Evolutionary conservation across 2,113 vertebrate species (phyloP), one percentile per base, ranked within the genome.

Genomic region (Leptocoma aspasia): DNA sequence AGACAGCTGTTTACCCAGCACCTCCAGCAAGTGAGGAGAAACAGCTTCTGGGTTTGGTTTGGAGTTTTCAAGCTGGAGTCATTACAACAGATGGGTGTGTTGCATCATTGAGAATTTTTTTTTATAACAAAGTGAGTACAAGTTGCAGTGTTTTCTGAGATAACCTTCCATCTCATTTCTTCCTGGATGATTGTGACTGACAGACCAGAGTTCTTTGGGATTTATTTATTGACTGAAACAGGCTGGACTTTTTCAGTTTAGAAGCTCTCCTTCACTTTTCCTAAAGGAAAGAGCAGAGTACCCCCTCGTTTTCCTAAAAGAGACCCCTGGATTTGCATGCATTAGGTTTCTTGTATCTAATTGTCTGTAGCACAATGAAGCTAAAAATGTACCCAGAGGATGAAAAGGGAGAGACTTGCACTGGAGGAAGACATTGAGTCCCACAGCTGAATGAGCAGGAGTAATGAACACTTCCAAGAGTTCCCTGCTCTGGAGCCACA

Each of bases 181-280:
- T 52, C 64, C 35, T 28, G 56, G 69, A 42, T 91, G 54, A 84
- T 82, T 87, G 31, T 59, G 91, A 89, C n/a, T 95, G 47, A 44
- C 61, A 28, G n/a, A 83, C 13, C 33, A 37, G 39, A 59, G 23
- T 15, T 79, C 84, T 71, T 60, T 71, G 24, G 82, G 56, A 50
- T 89, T 95, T 92, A 44, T 71, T 83, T 95, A 42, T 72, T 90
- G 42, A 57, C 52, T 95, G 18, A 73, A 87, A 27, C 37, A 93
- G 28, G 4, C 30, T 49, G 71, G 30, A 77, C 31, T 54, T 91
- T 71, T 84, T 75, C 41, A 70, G 35, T 89, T 80, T 47, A 78
- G 63, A 93, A 89, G 14, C 23, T 60, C 39, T 30, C 18, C 5
- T 82, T 16, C 13, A 27, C 23, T 35, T 88, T 95, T 88, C 50